Evolutionary conservation across 2,797 vertebrate genomes (phyloP).

Genomic region (Varecia variegata): DNA sequence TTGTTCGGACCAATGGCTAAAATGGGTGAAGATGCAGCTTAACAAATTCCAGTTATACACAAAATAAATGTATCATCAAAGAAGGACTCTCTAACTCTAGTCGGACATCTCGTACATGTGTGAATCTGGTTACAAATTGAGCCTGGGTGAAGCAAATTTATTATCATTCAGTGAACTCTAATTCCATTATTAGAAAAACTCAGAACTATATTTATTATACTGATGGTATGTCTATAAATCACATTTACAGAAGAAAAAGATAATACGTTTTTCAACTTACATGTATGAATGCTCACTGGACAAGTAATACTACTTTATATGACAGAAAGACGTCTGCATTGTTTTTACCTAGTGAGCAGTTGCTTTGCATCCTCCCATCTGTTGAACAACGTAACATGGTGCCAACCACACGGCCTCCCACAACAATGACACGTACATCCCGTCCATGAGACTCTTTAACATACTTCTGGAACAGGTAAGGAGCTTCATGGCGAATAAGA

Average conservation of each 20-base stretch:
- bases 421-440: conserved; percentile 88
- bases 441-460: conserved; percentile 89
- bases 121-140: not conserved
- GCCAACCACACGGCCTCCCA: conserved; percentile 89
- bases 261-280: not conserved
- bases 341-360: conserved; percentile 88
- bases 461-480: conserved; percentile 90
- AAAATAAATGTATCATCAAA: not conserved
- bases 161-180: conserved; percentile 1
- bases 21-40: not conserved
- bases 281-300: not conserved
- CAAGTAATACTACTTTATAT: not conserved
- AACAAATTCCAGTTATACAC: not conserved
- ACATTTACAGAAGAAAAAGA: not conserved
- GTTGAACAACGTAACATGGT: conserved; percentile 90
- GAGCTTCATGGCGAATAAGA: conserved; percentile 89
- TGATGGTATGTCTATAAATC: not conserved
- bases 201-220: not conserved
- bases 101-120: not conserved
- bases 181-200: not conserved
- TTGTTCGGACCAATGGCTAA: not conserved
- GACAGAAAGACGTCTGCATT: not conserved
- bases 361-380: conserved; percentile 90
- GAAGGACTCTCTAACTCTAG: not conserved
- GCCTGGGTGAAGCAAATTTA: not conserved